phyloP scores from a whole-genome alignment of 2,888 invertebrate genomes.

The Megastigmus dorsalis region DNA sequence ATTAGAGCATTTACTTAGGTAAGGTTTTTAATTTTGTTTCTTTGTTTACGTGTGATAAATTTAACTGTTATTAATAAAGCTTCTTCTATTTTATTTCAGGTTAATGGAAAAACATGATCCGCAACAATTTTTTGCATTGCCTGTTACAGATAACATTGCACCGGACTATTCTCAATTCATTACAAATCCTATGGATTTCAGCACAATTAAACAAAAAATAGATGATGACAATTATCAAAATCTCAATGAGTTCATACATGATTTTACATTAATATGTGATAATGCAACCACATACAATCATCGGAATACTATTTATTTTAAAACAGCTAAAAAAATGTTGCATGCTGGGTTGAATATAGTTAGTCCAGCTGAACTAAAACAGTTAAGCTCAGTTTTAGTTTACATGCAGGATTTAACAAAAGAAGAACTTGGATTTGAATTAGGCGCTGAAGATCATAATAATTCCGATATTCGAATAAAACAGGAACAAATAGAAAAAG shows the following conservation, averaged over 20 bases:
- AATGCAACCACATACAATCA: slow-evolving; percentile 99
- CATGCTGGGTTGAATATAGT: slow-evolving; percentile 91
- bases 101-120: slow-evolving; percentile 94
- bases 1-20: slow-evolving; percentile 86
- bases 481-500: slow-evolving; percentile 73
- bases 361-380: slow-evolving; percentile 87
- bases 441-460: slow-evolving; percentile 74
- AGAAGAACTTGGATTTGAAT: slow-evolving; percentile 90
- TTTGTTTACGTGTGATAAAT: not conserved
- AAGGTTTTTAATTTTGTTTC: not conserved
- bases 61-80: not conserved
- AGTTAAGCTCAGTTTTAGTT: slow-evolving; percentile 81
- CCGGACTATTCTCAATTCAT: slow-evolving; percentile 96
- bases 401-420: slow-evolving; percentile 86
- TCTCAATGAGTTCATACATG: slow-evolving; percentile 85
- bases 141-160: slow-evolving; percentile 96
- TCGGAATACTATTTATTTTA: slow-evolving; percentile 96
- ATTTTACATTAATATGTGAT: slow-evolving; percentile 96
- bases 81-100: slow-evolving; percentile 5
- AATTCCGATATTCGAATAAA: slow-evolving; percentile 71
- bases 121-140: slow-evolving; percentile 98
- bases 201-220: slow-evolving; percentile 95
- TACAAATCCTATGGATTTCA: slow-evolving; percentile 95
- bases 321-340: slow-evolving; percentile 91
- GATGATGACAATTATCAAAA: slow-evolving; percentile 90